phyloP scores from a whole-genome alignment of 2,888 invertebrate genomes.

The Amphipyra berbera region DNA sequence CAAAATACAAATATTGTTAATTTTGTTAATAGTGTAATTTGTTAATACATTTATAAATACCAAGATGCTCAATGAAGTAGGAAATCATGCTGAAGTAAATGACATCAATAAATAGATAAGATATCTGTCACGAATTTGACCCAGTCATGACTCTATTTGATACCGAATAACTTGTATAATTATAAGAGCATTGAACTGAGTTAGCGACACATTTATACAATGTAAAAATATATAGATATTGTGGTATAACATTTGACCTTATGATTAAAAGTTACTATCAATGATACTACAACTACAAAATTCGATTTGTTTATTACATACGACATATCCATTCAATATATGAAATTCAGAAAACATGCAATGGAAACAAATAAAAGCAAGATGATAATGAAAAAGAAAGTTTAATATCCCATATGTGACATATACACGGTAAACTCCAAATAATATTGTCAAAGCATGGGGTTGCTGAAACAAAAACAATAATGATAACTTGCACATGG shows the following conservation, averaged over 20 bases:
- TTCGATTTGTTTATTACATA: slow-evolving; percentile 27
- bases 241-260: slow-evolving; percentile 38
- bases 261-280: slow-evolving; percentile 39
- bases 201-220: slow-evolving; percentile 36
- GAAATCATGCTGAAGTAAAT: slow-evolving; percentile 68
- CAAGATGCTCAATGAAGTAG: slow-evolving; percentile 50
- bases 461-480: slow-evolving; percentile 81
- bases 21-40: slow-evolving; percentile 32
- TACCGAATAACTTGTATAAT: slow-evolving; percentile 53
- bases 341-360: slow-evolving; percentile 51
- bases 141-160: slow-evolving; percentile 71
- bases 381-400: slow-evolving; percentile 53
- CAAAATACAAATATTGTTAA: slow-evolving; percentile 25
- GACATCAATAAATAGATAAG: slow-evolving; percentile 71
- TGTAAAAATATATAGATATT: slow-evolving; percentile 19
- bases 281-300: slow-evolving; percentile 27
- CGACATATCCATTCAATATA: slow-evolving; percentile 34
- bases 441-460: slow-evolving; percentile 73
- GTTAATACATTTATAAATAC: slow-evolving; percentile 37
- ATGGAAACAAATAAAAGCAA: slow-evolving; percentile 61
- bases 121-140: slow-evolving; percentile 72
- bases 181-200: slow-evolving; percentile 68
- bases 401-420: slow-evolving; percentile 59
- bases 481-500: slow-evolving; percentile 60
- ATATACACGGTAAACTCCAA: slow-evolving; percentile 58